Evolutionary conservation across 30 jellyfish, hydroid and myxozoan genomes (phyloP).

Genomic region (Aurelia sp.): DNA sequence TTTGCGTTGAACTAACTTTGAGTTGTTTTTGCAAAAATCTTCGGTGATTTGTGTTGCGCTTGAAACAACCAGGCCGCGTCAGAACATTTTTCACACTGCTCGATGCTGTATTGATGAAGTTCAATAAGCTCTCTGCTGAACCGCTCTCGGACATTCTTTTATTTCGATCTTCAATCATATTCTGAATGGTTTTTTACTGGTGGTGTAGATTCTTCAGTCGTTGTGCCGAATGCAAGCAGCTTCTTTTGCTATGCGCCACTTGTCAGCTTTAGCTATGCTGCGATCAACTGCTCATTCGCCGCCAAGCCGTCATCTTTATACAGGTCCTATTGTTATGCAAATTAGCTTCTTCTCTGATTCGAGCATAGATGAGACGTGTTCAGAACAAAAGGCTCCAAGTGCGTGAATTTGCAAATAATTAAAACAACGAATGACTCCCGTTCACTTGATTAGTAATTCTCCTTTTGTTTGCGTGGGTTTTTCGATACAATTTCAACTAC

Average conservation of each 20-base stretch:
- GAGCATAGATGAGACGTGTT: slow-evolving; percentile 41
- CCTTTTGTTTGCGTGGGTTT: background rate
- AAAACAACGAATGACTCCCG: background rate
- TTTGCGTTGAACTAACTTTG: slow-evolving; percentile 42
- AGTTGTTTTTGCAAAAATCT: slow-evolving; percentile 93
- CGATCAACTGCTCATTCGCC: slow-evolving; percentile 36
- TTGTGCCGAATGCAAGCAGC: background rate
- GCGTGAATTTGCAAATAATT: slow-evolving; percentile 48
- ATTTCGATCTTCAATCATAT: slow-evolving; percentile 36
- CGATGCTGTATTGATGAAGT: slow-evolving; percentile 91
- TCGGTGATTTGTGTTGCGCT: slow-evolving; percentile 96
- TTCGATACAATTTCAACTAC: background rate
- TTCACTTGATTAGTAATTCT: slow-evolving; percentile 19
- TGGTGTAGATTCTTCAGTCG: slow-evolving; percentile 8
- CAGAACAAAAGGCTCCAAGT: slow-evolving; percentile 63
- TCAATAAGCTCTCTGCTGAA: slow-evolving; percentile 80
- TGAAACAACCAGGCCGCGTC: slow-evolving; percentile 96
- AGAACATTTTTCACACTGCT: slow-evolving; percentile 91
- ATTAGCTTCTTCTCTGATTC: slow-evolving; percentile 20
- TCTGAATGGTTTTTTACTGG: background rate
- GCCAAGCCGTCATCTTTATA: slow-evolving; percentile 39
- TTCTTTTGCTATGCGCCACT: too few species aligned
- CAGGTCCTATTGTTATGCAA: slow-evolving; percentile 68
- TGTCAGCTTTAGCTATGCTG: background rate
- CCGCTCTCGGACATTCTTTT: slow-evolving; percentile 48